Percentiles rank a stretch among this genome's conserved stretches.
phyloP scores from a whole-genome alignment of 2,797 vertebrate species.

The Hydrophis major region DNA sequence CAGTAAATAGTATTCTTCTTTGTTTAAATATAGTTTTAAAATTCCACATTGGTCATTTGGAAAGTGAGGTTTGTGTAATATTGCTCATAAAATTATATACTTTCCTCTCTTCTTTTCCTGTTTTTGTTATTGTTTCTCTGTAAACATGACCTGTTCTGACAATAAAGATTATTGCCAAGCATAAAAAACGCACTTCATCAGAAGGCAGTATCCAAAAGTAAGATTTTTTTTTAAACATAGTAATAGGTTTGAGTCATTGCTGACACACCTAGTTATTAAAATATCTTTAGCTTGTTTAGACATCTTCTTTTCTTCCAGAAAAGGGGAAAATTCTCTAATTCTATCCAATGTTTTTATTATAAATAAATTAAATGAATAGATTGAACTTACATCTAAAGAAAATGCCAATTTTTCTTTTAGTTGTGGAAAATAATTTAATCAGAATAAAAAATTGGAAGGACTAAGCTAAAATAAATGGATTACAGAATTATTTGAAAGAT shows the following conservation, averaged over 20 bases:
- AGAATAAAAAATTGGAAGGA: neutral
- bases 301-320: slow-evolving; percentile 7
- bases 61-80: neutral
- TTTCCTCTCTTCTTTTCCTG: neutral
- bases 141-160: neutral
- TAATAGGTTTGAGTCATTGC: neutral
- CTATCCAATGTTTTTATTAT: neutral
- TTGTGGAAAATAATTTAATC: neutral
- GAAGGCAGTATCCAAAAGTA: neutral
- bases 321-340: neutral
- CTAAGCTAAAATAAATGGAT: neutral
- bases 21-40: neutral
- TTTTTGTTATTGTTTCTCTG: neutral
- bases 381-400: neutral
- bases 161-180: neutral
- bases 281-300: neutral
- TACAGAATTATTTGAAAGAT: neutral
- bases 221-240: neutral
- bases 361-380: neutral
- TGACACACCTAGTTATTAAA: slow-evolving; percentile 20
- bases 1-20: neutral
- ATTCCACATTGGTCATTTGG: neutral
- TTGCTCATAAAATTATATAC: neutral
- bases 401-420: neutral
- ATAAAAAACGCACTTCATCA: neutral